phyloP scores from a whole-genome alignment of 2,797 vertebrate species.

The Alosa sapidissima region DNA sequence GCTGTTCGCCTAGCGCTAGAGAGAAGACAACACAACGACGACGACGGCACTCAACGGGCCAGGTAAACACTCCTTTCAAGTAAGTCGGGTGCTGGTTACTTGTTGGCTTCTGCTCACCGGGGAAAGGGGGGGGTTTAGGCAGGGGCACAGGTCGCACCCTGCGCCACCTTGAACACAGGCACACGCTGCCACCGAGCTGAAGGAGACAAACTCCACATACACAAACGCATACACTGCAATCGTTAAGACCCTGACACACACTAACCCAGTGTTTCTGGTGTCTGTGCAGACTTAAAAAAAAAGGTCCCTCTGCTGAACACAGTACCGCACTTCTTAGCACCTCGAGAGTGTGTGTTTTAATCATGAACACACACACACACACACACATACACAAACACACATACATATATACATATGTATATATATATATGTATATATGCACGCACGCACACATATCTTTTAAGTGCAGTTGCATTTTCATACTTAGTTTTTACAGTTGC shows the following conservation, averaged over 20 bases:
- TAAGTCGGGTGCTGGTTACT: slow-evolving; percentile 69
- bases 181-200: not conserved
- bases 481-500: slow-evolving; percentile 37
- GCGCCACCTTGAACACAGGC: slow-evolving; percentile 2
- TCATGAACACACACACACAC: slow-evolving; percentile 48
- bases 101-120: slow-evolving; percentile 25
- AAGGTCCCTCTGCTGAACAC: slow-evolving; percentile 33
- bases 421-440: slow-evolving; percentile 21
- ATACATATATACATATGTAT: slow-evolving; percentile 43
- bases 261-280: slow-evolving; percentile 19
- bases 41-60: not conserved
- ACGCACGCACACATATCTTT: slow-evolving; percentile 5
- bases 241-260: slow-evolving; percentile 20
- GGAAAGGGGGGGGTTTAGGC: not conserved
- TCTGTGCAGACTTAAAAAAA: slow-evolving; percentile 12
- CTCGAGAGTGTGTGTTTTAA: slow-evolving; percentile 43
- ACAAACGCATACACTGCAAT: not conserved
- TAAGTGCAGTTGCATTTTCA: slow-evolving; percentile 66
- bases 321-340: slow-evolving; percentile 56
- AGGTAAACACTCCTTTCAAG: slow-evolving; percentile 59
- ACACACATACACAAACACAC: slow-evolving; percentile 24
- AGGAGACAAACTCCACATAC: not conserved
- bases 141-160: not conserved
- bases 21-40: not conserved
- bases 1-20: not conserved